phyloP scores from a whole-genome alignment of 2,113 vertebrate genomes.

The Salvelinus fontinalis region DNA sequence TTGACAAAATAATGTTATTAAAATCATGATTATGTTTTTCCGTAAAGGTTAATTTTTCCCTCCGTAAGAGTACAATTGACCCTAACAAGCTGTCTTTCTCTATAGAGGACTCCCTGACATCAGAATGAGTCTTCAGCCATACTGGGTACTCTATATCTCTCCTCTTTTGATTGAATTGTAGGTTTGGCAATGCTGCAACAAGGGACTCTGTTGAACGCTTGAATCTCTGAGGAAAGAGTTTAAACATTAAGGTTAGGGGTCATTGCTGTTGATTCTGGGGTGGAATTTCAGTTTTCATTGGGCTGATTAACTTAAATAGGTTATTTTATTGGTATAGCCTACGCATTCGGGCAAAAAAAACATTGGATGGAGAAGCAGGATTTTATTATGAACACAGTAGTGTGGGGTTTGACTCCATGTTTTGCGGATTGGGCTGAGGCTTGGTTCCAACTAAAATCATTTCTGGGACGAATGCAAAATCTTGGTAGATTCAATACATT shows the following conservation, averaged over 20 bases:
- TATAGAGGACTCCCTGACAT: conserved; percentile 19
- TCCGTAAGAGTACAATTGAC: neutral
- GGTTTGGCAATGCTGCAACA: conserved; percentile 19
- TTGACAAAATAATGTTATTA: neutral
- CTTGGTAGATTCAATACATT: conserved; percentile 9
- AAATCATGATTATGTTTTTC: too few species aligned
- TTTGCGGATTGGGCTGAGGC: conserved; percentile 28
- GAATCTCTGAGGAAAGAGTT: conserved; percentile 16
- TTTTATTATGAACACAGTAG: conserved; percentile 45
- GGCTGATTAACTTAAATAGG: conserved; percentile 56
- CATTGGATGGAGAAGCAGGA: neutral
- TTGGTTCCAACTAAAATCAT: conserved; percentile 26
- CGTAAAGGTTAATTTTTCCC: rapidly evolving
- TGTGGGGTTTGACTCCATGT: neutral
- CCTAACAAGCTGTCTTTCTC: conserved; percentile 8
- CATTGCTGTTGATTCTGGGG: conserved; percentile 54
- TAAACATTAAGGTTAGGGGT: neutral
- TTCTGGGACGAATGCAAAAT: conserved; percentile 13
- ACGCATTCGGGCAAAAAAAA: conserved; percentile 43
- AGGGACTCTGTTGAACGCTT: conserved; percentile 1
- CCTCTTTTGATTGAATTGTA: conserved; percentile 35
- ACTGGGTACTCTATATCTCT: neutral
- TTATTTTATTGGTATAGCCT: conserved; percentile 58
- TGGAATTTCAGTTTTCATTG: conserved; percentile 64
- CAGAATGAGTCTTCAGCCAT: neutral